phyloP scores from a whole-genome alignment of 1,140 invertebrate species.

The Drosophila dunni region DNA sequence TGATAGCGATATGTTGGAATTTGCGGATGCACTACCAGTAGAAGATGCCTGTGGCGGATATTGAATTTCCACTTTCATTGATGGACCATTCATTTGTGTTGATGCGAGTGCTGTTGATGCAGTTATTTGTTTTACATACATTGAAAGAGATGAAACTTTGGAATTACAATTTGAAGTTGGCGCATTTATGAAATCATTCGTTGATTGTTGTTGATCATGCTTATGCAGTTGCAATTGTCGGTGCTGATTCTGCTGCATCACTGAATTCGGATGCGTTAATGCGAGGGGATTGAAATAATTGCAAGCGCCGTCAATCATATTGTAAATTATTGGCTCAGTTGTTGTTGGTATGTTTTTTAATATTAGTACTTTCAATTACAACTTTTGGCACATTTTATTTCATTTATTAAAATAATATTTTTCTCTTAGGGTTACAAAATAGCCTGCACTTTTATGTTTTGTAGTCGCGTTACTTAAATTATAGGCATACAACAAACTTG shows the following conservation, averaged over 20 bases:
- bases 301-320: constrained; percentile 82
- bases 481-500: no score
- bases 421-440: no score
- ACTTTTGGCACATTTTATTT: not conserved
- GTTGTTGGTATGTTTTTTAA: constrained; percentile 1
- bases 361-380: constrained; percentile 12
- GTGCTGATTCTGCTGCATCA: constrained; percentile 43
- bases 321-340: constrained; percentile 39
- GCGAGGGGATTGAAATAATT: constrained; percentile 81
- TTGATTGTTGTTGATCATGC: constrained; percentile 34
- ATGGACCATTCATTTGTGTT: constrained; percentile 19
- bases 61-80: constrained; percentile 81
- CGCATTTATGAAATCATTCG: constrained; percentile 52
- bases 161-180: constrained; percentile 19
- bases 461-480: no score
- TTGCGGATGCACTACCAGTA: constrained; percentile 79
- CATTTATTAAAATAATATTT: not conserved
- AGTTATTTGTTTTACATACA: constrained; percentile 16
- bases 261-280: constrained; percentile 41
- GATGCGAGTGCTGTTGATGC: constrained; percentile 18
- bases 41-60: constrained; percentile 83
- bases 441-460: no score
- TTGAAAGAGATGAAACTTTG: constrained; percentile 24
- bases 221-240: constrained; percentile 33
- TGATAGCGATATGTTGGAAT: constrained; percentile 76